Evolutionary conservation across 37 sponge, comb jelly and placozoan species (phyloP).

Genomic region (Ephydatia muelleri): DNA sequence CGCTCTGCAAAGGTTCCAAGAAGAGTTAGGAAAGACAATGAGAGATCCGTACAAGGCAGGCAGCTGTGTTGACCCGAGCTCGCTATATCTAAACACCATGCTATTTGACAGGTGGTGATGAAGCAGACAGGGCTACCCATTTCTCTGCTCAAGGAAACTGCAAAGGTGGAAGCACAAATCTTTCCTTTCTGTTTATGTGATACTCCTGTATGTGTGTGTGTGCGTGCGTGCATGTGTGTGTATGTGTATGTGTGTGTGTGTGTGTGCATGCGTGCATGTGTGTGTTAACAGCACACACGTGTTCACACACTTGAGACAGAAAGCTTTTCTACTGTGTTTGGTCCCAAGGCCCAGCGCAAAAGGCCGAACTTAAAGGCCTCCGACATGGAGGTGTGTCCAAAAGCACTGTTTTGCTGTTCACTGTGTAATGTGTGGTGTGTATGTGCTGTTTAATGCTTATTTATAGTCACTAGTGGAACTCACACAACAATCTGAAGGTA

Average conservation of each 20-base stretch:
- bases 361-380: slow-evolving; percentile 66
- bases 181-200: background rate
- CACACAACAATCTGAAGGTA: slow-evolving; percentile 12
- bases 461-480: background rate
- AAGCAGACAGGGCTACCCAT: slow-evolving; percentile 88
- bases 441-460: background rate
- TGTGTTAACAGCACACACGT: slow-evolving; percentile 48
- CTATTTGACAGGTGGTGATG: slow-evolving; percentile 83
- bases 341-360: slow-evolving; percentile 88
- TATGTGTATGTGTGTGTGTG: background rate
- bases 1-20: slow-evolving; percentile 95
- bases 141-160: slow-evolving; percentile 86
- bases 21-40: slow-evolving; percentile 90
- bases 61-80: background rate
- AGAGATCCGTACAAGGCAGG: slow-evolving; percentile 91
- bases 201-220: background rate
- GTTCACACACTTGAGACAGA: slow-evolving; percentile 96
- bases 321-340: slow-evolving; percentile 91
- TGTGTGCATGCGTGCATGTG: background rate
- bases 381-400: slow-evolving; percentile 65
- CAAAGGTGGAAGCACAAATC: slow-evolving; percentile 59
- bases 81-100: background rate
- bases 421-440: slow-evolving; percentile 7
- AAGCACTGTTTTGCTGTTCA: background rate
- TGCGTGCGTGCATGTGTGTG: background rate